Percentiles rank a stretch among this genome's conserved stretches.
Conservation (phyloP, 2,113 vertebrate species). For the Tretioscincus oriximinensis region DNA sequence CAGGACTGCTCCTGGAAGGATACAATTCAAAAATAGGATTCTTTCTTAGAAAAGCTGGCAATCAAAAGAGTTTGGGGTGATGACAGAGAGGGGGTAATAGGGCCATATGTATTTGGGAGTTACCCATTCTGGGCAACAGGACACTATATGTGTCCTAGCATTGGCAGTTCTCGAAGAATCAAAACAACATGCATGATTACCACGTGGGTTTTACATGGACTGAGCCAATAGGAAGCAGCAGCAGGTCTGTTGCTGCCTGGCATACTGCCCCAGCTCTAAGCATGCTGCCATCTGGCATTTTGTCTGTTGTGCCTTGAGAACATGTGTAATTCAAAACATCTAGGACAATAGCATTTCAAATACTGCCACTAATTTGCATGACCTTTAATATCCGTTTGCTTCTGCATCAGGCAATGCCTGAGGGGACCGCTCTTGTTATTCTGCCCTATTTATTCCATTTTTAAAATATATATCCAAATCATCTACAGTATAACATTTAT, state of each 20-base stretch:
- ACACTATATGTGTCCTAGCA: neutral
- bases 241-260: neutral
- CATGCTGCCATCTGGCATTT: neutral
- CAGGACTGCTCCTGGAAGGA: neutral
- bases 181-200: neutral
- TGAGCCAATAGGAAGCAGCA: neutral
- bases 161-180: neutral
- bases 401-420: neutral
- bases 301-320: neutral
- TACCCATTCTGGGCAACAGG: neutral
- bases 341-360: neutral
- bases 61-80: neutral
- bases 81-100: neutral
- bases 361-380: neutral
- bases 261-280: neutral
- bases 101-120: neutral
- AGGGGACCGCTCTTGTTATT: neutral
- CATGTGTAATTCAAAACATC: neutral
- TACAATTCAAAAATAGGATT: neutral
- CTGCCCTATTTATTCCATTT: neutral
- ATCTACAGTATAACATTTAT: neutral
- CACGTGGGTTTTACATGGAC: neutral
- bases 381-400: neutral
- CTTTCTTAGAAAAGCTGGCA: constrained; percentile 11
- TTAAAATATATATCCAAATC: neutral